phyloP scores from a whole-genome alignment of 2,113 vertebrate genomes.

The Burhinus oedicnemus region DNA sequence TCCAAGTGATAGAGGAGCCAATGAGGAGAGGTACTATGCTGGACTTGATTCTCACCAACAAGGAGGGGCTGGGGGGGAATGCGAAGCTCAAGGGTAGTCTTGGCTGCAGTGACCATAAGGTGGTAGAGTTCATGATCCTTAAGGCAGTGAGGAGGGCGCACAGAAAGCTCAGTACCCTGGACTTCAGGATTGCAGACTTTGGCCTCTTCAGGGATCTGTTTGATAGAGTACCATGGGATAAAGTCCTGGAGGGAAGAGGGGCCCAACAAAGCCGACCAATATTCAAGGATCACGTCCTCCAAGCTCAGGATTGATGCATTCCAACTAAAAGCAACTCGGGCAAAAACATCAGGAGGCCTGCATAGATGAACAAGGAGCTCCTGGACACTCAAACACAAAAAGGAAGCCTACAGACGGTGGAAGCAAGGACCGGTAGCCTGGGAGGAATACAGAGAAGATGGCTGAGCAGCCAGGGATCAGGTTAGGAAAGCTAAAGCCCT shows the following conservation, averaged over 20 bases:
- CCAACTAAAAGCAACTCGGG: background rate
- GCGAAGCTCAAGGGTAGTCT: background rate
- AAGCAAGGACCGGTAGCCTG: too few relatives aligned
- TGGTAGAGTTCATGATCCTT: background rate
- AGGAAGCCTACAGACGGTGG: background rate
- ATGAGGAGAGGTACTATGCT: background rate
- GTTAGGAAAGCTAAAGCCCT: too few relatives aligned
- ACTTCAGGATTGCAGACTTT: background rate
- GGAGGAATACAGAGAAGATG: too few relatives aligned
- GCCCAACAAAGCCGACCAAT: too few relatives aligned
- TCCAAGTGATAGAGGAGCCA: background rate
- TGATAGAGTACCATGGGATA: too few relatives aligned
- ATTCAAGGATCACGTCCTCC: too few relatives aligned
- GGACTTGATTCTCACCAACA: background rate
- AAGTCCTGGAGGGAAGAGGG: too few relatives aligned
- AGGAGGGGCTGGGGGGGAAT: background rate
- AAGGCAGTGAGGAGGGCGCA: background rate
- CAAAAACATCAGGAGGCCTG: background rate
- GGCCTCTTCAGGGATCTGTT: background rate
- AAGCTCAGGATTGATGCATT: too few relatives aligned
- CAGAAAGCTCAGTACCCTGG: background rate
- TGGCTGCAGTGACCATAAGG: background rate
- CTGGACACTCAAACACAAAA: background rate
- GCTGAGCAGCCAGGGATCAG: too few relatives aligned
- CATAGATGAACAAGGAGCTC: background rate